These are phyloP conservation scores for Esperia sulphurella DNA, from an alignment of 2,888 invertebrate genomes.

Conservation along the genomic window DNA sequence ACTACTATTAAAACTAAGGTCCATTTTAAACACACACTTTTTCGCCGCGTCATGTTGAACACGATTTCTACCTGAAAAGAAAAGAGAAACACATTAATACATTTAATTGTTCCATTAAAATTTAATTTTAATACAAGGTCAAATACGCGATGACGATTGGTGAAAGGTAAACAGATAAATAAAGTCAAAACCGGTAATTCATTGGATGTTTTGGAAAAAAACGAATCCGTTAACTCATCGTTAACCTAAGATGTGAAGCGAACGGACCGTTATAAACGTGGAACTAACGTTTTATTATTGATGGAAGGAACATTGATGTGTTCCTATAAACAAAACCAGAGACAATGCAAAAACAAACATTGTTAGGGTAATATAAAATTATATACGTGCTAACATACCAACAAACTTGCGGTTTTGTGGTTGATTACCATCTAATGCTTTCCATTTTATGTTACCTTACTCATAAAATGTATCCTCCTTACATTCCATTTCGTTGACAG, in stretches of 20 bases:
- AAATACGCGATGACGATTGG: not conserved
- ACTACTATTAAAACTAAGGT: conserved; percentile 67
- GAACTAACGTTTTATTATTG: not conserved
- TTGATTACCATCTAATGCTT: too few relatives aligned
- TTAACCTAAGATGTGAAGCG: conserved; percentile 20
- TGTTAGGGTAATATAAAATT: too few relatives aligned
- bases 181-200: conserved; percentile 16
- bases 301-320: not conserved
- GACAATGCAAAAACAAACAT: too few relatives aligned
- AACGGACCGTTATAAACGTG: conserved; percentile 22
- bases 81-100: conserved; percentile 23
- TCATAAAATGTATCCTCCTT: too few relatives aligned
- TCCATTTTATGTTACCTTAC: too few relatives aligned
- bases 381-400: too few relatives aligned
- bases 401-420: too few relatives aligned
- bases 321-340: not conserved
- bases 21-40: conserved; percentile 64
- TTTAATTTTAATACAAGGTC: not conserved
- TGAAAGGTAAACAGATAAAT: not conserved
- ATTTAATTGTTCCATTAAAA: not conserved
- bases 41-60: conserved; percentile 61
- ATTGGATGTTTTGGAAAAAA: conserved; percentile 13
- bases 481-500: too few relatives aligned
- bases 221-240: conserved; percentile 30
- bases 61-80: conserved; percentile 61